Percentiles rank a stretch among this genome's conserved stretches.
Evolutionary conservation across 2,113 vertebrate genomes (phyloP).

Genomic region (Macroglossus sobrinus): DNA sequence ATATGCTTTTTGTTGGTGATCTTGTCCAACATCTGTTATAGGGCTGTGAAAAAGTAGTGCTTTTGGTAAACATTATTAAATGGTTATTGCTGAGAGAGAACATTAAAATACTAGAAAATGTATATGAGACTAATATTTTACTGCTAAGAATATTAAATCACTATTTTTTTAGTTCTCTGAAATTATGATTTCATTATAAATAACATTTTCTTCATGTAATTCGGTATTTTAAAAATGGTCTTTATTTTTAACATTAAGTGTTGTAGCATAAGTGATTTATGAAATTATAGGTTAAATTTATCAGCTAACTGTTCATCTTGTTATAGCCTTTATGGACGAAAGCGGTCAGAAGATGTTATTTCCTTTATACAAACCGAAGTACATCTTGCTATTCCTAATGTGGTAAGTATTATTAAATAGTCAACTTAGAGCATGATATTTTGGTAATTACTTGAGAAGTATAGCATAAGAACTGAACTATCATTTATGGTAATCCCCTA

Average conservation of each 20-base stretch:
- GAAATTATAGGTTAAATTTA: constrained; percentile 23
- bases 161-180: neutral
- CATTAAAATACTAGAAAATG: neutral
- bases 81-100: neutral
- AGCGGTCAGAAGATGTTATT: constrained; percentile 61
- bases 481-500: neutral
- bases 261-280: neutral
- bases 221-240: constrained; percentile 15
- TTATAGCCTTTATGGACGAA: constrained; percentile 74
- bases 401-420: constrained; percentile 80
- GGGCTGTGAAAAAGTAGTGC: neutral
- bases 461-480: neutral
- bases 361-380: constrained; percentile 86
- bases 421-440: neutral
- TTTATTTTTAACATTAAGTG: neutral
- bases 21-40: neutral
- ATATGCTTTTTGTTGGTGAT: neutral
- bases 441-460: neutral
- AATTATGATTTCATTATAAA: neutral
- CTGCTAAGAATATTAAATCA: neutral
- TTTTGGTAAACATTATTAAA: neutral
- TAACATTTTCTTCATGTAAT: neutral
- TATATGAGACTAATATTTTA: neutral
- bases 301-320: constrained; percentile 46
- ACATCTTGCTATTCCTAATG: constrained; percentile 82